A percentile compares a stretch with the other conserved stretches of the same genome.
These are phyloP conservation scores for Amitus sp. DNA, from an alignment of 2,888 invertebrate genomes.

Conservation along the genomic window DNA sequence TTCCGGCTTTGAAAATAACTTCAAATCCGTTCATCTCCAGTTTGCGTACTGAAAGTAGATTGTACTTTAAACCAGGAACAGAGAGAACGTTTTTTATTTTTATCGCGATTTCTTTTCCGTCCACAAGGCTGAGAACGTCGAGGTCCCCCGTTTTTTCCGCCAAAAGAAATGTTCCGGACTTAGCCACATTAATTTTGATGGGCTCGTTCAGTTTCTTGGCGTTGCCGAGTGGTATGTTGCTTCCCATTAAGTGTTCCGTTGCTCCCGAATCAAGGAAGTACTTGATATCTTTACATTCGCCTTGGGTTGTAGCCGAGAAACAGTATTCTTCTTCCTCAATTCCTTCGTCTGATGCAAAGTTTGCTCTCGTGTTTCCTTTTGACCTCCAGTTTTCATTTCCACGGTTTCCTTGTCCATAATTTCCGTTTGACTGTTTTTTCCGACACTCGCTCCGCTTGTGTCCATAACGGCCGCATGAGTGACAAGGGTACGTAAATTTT, in stretches of 20 bases:
- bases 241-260: constrained; percentile 38
- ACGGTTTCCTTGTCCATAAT: too few relatives aligned
- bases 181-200: constrained; percentile 38
- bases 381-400: too few relatives aligned
- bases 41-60: constrained; percentile 43
- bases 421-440: too few relatives aligned
- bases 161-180: constrained; percentile 25
- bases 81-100: constrained; percentile 37
- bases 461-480: too few relatives aligned
- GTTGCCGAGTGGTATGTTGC: constrained; percentile 20
- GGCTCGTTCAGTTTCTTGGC: constrained; percentile 23
- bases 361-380: too few relatives aligned
- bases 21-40: constrained; percentile 40
- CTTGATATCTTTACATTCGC: background rate
- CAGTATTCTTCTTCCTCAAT: background rate
- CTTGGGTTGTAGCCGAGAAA: background rate
- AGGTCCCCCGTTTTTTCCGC: constrained; percentile 14
- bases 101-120: constrained; percentile 16
- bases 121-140: constrained; percentile 6
- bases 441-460: too few relatives aligned
- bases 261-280: too few relatives aligned
- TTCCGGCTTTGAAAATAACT: constrained; percentile 41
- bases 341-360: background rate
- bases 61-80: constrained; percentile 32
- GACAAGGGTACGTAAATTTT: too few relatives aligned